Evolutionary conservation across 2,888 invertebrate genomes (phyloP), one percentile per base, ranked within the genome.

Genomic region (Theretra japonica): DNA sequence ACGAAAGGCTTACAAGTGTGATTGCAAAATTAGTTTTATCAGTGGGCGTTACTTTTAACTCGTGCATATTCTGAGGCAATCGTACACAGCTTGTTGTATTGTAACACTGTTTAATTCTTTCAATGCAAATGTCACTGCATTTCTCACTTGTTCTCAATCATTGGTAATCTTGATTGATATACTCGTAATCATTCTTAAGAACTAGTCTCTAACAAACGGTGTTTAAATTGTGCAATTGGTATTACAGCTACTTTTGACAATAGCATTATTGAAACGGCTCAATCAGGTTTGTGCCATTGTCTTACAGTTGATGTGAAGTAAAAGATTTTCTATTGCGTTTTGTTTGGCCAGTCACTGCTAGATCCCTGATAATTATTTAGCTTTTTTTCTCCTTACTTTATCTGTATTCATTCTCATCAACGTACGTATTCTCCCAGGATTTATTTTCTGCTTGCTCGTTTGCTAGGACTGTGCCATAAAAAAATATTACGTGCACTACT

Each of bases 51-150:
- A 23, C 65, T 15, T 23, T 23, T 11, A 65, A 8, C 28, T 19
- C n/a, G 8, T 65, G 41, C 15, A 41, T 21, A 23, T 15, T 41
- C 41, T 48, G 41, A 41, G 21, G 21, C 65, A 65, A 65, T 41
- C 21, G 11, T 15, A 21, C 23, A 41, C 19, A 41, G 19, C 30
- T 41, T 41, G 15, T 41, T 41, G 15, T 48, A 23, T 53, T 53
- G 50, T 53, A 53, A 53, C 53, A 53, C n/a, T n/a, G n/a, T 6
- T 41, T 41, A 17, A 65, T 48, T 23, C 41, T 48, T 65, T 48
- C 48, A 65, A 65, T 65, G 41, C 65, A 65, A 48, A 41, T 65
- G 65, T 48, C 48, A 41, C 23, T 65, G 65, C 65, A 65, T 25
- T 48, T 17, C 23, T 23, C 65, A 65, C 48, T 65, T 65, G 65